Evolutionary conservation across 2,888 invertebrate species (phyloP).

Genomic region (Ametastegia equiseti): DNA sequence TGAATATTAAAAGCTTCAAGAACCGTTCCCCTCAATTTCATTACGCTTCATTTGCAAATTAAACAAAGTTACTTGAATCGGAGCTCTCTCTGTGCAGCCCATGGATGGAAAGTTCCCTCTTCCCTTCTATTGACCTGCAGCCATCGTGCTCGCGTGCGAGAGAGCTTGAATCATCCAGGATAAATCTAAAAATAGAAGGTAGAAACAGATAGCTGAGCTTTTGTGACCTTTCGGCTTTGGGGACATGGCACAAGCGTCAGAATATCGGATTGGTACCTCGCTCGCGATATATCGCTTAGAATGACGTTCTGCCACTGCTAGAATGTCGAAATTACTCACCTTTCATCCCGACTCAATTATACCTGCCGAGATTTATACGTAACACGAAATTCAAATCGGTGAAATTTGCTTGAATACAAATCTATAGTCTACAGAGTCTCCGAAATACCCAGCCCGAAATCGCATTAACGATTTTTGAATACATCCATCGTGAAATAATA

Average conservation of each 20-base stretch:
- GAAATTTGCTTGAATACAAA: not conserved
- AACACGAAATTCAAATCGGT: not conserved
- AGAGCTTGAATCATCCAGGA: not conserved
- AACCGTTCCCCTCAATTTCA: slow-evolving; percentile 33
- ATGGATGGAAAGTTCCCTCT: not conserved
- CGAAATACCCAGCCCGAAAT: not conserved
- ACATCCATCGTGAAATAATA: not conserved
- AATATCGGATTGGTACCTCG: not conserved
- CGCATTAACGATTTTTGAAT: not conserved
- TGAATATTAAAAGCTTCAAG: slow-evolving; percentile 25
- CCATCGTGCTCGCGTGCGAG: too few species aligned
- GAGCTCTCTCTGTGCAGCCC: not conserved
- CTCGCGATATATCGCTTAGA: not conserved
- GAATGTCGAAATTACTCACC: slow-evolving; percentile 2
- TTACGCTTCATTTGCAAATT: slow-evolving; percentile 38
- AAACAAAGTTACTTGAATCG: slow-evolving; percentile 6
- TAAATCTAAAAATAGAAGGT: slow-evolving; percentile 15
- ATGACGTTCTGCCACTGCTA: not conserved
- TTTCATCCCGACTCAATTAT: not conserved
- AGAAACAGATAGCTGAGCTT: not conserved
- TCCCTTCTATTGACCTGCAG: slow-evolving; percentile 21
- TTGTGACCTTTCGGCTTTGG: slow-evolving; percentile 9
- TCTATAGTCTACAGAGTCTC: not conserved
- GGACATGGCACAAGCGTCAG: slow-evolving; percentile 8
- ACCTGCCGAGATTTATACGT: not conserved